Evolutionary conservation across 1,140 invertebrate species (phyloP), one percentile per base, ranked within the genome.

Genomic region (Drosophila simulans): DNA sequence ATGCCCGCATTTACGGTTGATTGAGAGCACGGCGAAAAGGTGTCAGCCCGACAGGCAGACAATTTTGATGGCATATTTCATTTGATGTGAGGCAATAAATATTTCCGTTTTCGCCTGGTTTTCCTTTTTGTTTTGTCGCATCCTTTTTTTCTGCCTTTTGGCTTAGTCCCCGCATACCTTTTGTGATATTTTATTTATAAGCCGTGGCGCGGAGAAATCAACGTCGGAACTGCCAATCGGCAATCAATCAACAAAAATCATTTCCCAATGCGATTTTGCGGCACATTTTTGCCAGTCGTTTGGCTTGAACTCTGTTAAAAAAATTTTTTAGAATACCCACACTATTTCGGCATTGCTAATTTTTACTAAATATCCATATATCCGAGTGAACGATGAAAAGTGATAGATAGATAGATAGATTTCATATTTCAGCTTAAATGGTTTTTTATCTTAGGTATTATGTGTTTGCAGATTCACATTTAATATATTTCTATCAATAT

Each of bases 61-160:
- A 77, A 84, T 89, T 88, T 77, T 84, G 84, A 84, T 80, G 64
- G 76, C 80, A 77, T 89, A 89, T 88, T 88, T 88, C 80, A 88
- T 83, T 88, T 69, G 79, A 77, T 65, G 84, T 70, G 84, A 79
- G 75, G 54, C 83, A 88, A 88, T 88, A 88, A 88, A 88, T 88
- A 79, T 88, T 83, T 75, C 68, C 57, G 54, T 65, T 77, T 60
- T 46, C 48, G 39, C 49, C 55, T 15, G 40, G 37, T 57, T 53
- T 58, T 59, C 53, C 37, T 53, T 48, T 56, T 65, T 40, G 22
- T 65, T 68, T 51, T 71, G 66, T 70, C 60, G 48, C 49, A 46
- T 77, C 7, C 59, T 39, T 39, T 37, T 57, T 59, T 53, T 77
- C 56, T 48, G 35, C 57, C 43, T 45, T 75, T 80, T 13, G 40